Conservation (phyloP, 2,888 invertebrate species). For the Xanthostigma xanthostigma region DNA sequence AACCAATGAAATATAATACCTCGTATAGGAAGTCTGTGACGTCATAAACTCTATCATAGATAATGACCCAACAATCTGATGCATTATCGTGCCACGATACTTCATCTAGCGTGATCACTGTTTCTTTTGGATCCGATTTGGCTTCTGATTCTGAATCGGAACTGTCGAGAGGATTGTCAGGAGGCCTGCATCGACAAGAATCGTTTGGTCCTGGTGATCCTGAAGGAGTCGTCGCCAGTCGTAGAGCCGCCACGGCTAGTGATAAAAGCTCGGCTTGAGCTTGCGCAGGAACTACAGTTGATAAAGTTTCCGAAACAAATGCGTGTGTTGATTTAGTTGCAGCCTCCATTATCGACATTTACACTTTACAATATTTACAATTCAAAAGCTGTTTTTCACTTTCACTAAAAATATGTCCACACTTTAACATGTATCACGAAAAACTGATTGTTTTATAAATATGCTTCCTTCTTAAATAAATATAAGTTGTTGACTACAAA, state of each 20-base stretch:
- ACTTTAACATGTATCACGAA: no score
- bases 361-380: no score
- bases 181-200: neutral
- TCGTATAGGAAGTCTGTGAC: conserved; percentile 58
- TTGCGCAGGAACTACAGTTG: conserved; percentile 13
- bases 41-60: conserved; percentile 76
- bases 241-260: conserved; percentile 34
- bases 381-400: no score
- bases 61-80: conserved; percentile 72
- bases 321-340: no score
- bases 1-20: conserved; percentile 27
- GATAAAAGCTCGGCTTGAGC: conserved; percentile 27
- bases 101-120: conserved; percentile 51
- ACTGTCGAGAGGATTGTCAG: neutral
- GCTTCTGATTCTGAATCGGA: neutral
- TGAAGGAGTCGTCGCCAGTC: conserved; percentile 31
- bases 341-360: no score
- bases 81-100: conserved; percentile 58
- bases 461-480: no score
- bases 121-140: conserved; percentile 23
- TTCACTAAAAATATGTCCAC: no score
- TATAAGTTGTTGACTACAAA: no score
- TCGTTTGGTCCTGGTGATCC: neutral
- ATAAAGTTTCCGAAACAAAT: no score
- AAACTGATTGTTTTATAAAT: no score